Evolutionary conservation across 2,888 invertebrate species (phyloP).

Genomic region (Drosophila merina): DNA sequence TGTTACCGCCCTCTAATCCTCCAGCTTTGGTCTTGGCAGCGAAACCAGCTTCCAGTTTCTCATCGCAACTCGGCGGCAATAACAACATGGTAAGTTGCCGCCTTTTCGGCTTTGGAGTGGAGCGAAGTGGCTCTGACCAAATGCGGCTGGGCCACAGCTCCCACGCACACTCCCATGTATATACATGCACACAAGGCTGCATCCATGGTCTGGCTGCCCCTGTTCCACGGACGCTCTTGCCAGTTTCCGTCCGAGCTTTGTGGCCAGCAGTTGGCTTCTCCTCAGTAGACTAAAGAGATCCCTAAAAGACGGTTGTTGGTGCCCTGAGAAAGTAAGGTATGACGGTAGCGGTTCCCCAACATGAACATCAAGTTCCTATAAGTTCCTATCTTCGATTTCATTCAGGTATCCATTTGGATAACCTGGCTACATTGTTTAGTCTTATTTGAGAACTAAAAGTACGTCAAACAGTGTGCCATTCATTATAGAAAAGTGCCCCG

Average conservation of each 20-base stretch:
- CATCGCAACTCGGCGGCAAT: neutral
- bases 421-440: too few relatives aligned
- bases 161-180: constrained; percentile 42
- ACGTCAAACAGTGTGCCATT: neutral
- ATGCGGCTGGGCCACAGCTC: constrained; percentile 56
- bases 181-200: constrained; percentile 8
- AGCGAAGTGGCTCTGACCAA: constrained; percentile 51
- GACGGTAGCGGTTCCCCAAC: neutral
- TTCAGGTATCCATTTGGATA: too few relatives aligned
- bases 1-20: constrained; percentile 21
- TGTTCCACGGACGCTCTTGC: constrained; percentile 6
- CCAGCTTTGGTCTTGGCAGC: constrained; percentile 17
- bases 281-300: neutral
- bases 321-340: neutral
- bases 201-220: neutral
- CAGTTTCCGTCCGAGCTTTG: constrained; percentile 27
- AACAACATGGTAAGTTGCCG: constrained; percentile 66
- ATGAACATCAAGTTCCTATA: too few relatives aligned
- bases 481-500: neutral
- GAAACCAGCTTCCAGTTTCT: constrained; percentile 17
- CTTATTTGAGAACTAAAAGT: neutral
- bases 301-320: neutral
- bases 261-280: constrained; percentile 17
- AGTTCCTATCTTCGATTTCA: too few relatives aligned
- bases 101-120: constrained; percentile 55